phyloP scores from a whole-genome alignment of 2,888 invertebrate species.

The Drosophila falleni region DNA sequence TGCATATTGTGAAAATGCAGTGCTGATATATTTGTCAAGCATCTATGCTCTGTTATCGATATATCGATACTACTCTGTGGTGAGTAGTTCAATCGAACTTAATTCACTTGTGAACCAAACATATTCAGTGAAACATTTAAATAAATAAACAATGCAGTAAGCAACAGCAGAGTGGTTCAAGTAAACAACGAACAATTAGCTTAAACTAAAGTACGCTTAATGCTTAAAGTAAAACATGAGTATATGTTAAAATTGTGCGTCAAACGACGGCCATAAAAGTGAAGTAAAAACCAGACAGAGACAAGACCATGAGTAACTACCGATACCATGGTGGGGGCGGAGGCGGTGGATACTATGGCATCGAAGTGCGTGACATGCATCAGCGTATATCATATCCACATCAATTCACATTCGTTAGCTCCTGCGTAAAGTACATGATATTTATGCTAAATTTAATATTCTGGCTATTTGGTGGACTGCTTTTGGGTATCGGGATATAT shows the following conservation, averaged over 20 bases:
- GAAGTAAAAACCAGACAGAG: conserved; percentile 10
- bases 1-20: background rate
- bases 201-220: background rate
- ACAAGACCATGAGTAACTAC: conserved; percentile 76
- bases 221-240: conserved; percentile 1
- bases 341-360: conserved; percentile 74
- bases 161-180: background rate
- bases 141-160: conserved; percentile 24
- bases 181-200: background rate
- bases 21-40: background rate
- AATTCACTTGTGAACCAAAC: conserved; percentile 9
- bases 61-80: conserved; percentile 10
- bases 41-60: conserved; percentile 1
- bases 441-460: conserved; percentile 86
- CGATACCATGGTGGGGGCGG: conserved; percentile 66
- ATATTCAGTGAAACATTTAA: conserved; percentile 1
- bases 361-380: conserved; percentile 76
- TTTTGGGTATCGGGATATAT: conserved; percentile 95
- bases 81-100: background rate
- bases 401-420: conserved; percentile 84
- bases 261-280: conserved; percentile 7
- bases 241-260: conserved; percentile 1
- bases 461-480: conserved; percentile 93
- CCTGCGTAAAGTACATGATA: conserved; percentile 85
- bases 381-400: conserved; percentile 24